phyloP scores from a whole-genome alignment of 2,797 vertebrate genomes.

The Tachyglossus aculeatus region DNA sequence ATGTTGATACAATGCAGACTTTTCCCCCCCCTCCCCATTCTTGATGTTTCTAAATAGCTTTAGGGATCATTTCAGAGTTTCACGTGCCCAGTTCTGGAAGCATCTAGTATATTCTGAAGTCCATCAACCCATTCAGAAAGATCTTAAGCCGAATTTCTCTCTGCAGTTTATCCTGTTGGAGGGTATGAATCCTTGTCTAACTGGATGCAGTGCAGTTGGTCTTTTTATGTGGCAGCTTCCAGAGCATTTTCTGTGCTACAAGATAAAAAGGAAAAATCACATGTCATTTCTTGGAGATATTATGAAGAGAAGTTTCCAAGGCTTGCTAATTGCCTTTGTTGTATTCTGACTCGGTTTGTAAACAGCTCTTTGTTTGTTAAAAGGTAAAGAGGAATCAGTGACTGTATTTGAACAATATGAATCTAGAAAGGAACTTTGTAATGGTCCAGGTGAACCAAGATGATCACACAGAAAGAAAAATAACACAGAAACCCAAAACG shows the following conservation, averaged over 20 bases:
- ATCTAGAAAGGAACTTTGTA: slow-evolving; percentile 20
- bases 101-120: slow-evolving; percentile 15
- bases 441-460: neutral
- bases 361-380: neutral
- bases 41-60: slow-evolving; percentile 68
- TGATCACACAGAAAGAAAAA: no score
- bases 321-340: neutral
- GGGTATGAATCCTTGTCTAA: slow-evolving; percentile 2
- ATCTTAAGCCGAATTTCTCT: slow-evolving; percentile 7
- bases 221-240: slow-evolving; percentile 6
- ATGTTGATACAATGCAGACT: slow-evolving; percentile 57
- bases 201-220: slow-evolving; percentile 1
- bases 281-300: neutral
- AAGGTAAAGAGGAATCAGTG: slow-evolving; percentile 30
- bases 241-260: neutral
- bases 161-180: neutral
- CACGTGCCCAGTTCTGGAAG: slow-evolving; percentile 33
- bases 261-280: neutral
- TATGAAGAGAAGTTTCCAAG: neutral
- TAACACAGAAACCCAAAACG: no score
- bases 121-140: neutral
- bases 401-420: neutral
- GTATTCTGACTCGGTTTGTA: neutral
- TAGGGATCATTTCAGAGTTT: slow-evolving; percentile 59
- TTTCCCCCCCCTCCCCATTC: slow-evolving; percentile 24